phyloP scores from a whole-genome alignment of 2,797 vertebrate genomes.

The Ceryle rudis region DNA sequence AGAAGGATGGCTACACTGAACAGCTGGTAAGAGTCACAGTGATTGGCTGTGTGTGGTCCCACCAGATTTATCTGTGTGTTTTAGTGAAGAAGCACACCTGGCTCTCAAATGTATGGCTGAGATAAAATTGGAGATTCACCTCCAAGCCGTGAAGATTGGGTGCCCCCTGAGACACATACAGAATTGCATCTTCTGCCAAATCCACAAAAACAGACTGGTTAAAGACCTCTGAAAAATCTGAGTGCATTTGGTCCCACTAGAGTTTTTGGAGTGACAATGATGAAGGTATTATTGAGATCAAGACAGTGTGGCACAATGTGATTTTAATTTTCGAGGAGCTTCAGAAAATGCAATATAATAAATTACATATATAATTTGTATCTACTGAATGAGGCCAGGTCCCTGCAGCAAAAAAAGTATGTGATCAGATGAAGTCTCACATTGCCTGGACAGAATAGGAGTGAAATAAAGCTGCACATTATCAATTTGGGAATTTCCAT shows the following conservation, averaged over 20 bases:
- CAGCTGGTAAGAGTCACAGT: not conserved
- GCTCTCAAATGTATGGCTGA: not conserved
- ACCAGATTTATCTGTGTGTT: not conserved
- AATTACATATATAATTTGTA: not conserved
- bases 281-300: not conserved
- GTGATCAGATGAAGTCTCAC: not conserved
- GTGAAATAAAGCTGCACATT: not conserved
- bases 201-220: not conserved
- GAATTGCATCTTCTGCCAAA: not conserved
- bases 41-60: not conserved
- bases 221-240: not conserved
- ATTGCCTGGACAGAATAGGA: not conserved
- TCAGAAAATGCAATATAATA: not conserved
- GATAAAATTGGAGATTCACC: not conserved
- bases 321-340: not conserved
- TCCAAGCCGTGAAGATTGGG: not conserved
- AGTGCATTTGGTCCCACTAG: not conserved
- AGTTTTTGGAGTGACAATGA: not conserved
- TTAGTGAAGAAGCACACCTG: not conserved
- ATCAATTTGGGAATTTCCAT: not conserved
- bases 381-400: not conserved
- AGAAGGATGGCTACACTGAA: not conserved
- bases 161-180: not conserved
- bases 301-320: not conserved
- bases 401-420: not conserved